Percentiles rank a stretch among this genome's conserved stretches.
Evolutionary conservation across 2,113 vertebrate species (phyloP).

Genomic region (cat (Felis catus)): DNA sequence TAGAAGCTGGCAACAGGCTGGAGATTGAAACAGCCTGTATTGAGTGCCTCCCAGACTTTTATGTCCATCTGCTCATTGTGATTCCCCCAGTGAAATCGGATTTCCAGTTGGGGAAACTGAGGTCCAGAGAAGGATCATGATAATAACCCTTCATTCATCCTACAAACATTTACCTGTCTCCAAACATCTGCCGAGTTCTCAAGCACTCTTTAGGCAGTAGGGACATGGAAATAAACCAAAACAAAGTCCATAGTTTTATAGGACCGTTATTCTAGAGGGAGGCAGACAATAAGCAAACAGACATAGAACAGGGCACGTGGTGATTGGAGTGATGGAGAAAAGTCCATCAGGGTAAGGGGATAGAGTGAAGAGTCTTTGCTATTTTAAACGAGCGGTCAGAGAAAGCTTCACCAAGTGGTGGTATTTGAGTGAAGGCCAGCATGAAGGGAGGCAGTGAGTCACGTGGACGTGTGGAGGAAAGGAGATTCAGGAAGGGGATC

Average conservation of each 20-base stretch:
- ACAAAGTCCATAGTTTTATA: background rate
- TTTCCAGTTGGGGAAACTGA: background rate
- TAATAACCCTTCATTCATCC: background rate
- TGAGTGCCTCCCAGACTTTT: background rate
- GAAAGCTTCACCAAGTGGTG: background rate
- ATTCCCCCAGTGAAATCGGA: background rate
- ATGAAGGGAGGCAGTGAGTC: background rate
- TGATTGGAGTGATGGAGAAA: background rate
- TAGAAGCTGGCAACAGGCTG: background rate
- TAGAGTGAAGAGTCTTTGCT: background rate
- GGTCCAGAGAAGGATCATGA: background rate
- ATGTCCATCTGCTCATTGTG: background rate
- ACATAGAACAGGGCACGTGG: background rate
- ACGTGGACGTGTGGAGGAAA: background rate
- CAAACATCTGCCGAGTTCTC: background rate
- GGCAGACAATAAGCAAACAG: background rate
- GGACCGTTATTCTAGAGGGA: background rate
- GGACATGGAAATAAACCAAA: background rate
- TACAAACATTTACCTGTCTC: background rate
- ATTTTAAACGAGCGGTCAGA: background rate
- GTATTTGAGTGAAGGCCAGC: background rate
- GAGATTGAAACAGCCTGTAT: background rate
- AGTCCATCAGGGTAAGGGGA: background rate
- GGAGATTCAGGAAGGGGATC: background rate
- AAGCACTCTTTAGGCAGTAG: background rate